Base-by-base conservation (phyloP, 64 coral and sea anemone genomes). In the Trachythela sp. region DNA sequence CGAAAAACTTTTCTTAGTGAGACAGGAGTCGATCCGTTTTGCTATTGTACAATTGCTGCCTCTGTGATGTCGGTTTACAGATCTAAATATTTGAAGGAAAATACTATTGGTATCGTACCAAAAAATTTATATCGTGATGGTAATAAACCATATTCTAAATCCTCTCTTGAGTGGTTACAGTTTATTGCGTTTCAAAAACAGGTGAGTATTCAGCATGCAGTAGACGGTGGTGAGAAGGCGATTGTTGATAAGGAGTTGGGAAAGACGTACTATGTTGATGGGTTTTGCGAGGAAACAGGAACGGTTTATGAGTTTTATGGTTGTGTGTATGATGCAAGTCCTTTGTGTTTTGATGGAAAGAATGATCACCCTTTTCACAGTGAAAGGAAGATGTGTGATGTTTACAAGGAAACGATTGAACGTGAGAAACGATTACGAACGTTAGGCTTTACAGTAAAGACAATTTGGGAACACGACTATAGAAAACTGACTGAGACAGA, bases 41-140 rank as follows among this genome's bases (percentile, higher is more conserved):
- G 42, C 50, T 86, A 86, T 54, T 86, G 85, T 24, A 86, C 64
- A 9, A 86, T 86, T 86, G 85, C 85, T 27, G 85, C 85, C 50
- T 86, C 85, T 31, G 85, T 56, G 0, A 86, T 86, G 85, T 39
- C 85, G 17, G 85, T 86, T 86, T 86, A 86, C 36, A 39, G 48
- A 30, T 30, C 22, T 18, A 86, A 86, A 86, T 86, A 86, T 56
- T 86, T 86, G 31, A 1, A 20, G 50, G 48, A 86, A 86, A 86
- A 86, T 5, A 86, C 85, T 54, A 86, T 86, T 50, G 43, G 45
- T 54, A 86, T 86, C 7, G 56, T 88, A 17, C 86, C 86, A 10
- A 64, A 59, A 68, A 17, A 87, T 67, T 18, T 29, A 26, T 87
- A 87, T 52, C 27, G 56, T 8, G 13, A 11, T 0, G 22, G 7